Evolutionary conservation across 2,113 vertebrate species (phyloP).

Genomic region (Electrona antarctica): DNA sequence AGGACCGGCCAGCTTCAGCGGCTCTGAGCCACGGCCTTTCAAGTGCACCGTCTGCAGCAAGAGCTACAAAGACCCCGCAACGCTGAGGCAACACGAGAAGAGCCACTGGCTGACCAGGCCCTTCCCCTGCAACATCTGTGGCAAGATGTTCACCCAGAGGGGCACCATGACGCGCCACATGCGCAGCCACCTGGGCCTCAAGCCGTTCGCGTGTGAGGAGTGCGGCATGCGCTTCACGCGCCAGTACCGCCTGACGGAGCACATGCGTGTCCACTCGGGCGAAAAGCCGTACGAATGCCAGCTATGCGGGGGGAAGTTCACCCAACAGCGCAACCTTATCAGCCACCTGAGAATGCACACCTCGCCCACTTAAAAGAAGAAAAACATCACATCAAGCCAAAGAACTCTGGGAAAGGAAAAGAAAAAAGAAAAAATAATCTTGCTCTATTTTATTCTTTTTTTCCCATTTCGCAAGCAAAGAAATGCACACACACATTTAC

Average conservation of each 20-base stretch:
- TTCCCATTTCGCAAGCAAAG: conserved; percentile 65
- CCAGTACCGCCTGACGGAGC: conserved; percentile 99
- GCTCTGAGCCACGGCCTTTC: conserved; percentile 86
- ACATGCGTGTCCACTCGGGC: conserved; percentile 99
- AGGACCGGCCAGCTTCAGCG: conserved; percentile 71
- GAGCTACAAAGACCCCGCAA: conserved; percentile 96
- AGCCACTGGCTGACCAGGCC: conserved; percentile 96
- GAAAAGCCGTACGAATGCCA: conserved; percentile 99
- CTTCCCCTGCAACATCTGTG: conserved; percentile 98
- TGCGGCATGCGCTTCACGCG: conserved; percentile 99
- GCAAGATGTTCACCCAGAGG: conserved; percentile 99
- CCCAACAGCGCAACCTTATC: conserved; percentile 99
- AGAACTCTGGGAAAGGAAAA: conserved; percentile 82
- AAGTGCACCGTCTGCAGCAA: conserved; percentile 95
- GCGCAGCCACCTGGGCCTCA: conserved; percentile 97
- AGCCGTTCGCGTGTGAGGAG: conserved; percentile 97
- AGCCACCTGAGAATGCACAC: conserved; percentile 99
- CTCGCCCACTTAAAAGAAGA: conserved; percentile 86
- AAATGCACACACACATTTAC: conserved; percentile 67
- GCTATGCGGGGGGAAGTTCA: conserved; percentile 98
- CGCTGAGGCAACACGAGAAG: conserved; percentile 95
- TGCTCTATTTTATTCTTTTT: conserved; percentile 49
- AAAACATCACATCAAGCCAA: conserved; percentile 82
- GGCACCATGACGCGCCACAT: conserved; percentile 99
- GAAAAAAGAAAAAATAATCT: conserved; percentile 24